Base-by-base conservation (phyloP, 2,797 vertebrate genomes). In the Microcaecilia unicolor region DNA sequence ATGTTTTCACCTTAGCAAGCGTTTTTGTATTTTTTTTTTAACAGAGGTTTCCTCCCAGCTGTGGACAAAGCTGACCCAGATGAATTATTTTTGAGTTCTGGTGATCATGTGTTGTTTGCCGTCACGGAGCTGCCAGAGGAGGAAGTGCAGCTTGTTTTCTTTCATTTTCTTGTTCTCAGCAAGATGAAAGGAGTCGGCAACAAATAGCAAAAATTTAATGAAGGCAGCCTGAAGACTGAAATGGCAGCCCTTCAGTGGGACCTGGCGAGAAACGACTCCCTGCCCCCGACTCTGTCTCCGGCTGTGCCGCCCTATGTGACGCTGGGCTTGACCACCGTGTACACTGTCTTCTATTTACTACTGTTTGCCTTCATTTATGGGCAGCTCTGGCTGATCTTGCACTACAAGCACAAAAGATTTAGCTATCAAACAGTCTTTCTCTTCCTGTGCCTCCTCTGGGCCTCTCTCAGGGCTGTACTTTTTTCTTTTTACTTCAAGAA, bases 401-500 rank as follows among this genome's bases (percentile, higher is more conserved):
- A 87, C 33, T 92, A 95, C 74, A 68, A 89, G 50, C 93, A 97
- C 87, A 96, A 94, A 70, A 86, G 93, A 37, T 72, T 95, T 51
- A 97, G 94, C 71, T 97, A 92, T 71, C 93, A 94, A 82, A 96
- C 92, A 1, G 91, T 87, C 50, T 96, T 98, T 73, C 86, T 98
- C 47, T 94, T 93, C 67, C 90, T 98, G 55, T 97, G 93, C 80
- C 83, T 98, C 58, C 72, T 93, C 64, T 98, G 94, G 94, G 87
- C 94, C 43, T 92, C 91, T 4, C 83, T 98, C 31, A 79, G 93
- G 34, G 86, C 93, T 13, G 82, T 96, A 27, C 92, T 97, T 51
- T 97, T 98, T 74, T 96, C 92, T 41, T 98, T 97, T 78, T 98
- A 97, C 80, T 97, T 97, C 83, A 82, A 53, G 48, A 88, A 91